These are phyloP conservation scores for Turnix velox DNA, from an alignment of 2,113 vertebrate genomes.

Conservation along the genomic window DNA sequence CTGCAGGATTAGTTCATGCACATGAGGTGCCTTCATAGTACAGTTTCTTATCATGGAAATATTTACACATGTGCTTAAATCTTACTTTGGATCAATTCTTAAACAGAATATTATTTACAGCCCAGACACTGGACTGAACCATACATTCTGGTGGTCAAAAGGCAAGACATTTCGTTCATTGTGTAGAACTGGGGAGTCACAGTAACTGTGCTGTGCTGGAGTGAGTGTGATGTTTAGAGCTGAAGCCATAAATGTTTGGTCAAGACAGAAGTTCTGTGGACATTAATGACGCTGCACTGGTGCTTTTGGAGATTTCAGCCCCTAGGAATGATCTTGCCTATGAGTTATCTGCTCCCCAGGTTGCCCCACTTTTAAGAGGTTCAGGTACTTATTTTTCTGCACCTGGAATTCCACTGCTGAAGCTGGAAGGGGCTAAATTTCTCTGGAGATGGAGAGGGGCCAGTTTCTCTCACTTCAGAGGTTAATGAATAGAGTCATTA, in stretches of 20 bases:
- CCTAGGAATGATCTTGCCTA: background rate
- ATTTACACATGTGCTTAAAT: background rate
- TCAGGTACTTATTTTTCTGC: background rate
- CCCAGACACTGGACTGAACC: background rate
- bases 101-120: background rate
- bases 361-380: background rate
- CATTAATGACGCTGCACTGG: background rate
- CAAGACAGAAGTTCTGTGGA: background rate
- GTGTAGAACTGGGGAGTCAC: background rate
- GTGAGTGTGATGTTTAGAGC: background rate
- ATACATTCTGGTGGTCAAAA: background rate
- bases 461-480: slow-evolving; percentile 33
- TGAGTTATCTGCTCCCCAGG: background rate
- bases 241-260: background rate
- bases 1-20: background rate
- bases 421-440: background rate
- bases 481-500: slow-evolving; percentile 67
- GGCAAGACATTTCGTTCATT: background rate
- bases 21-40: background rate
- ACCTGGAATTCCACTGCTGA: background rate
- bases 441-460: slow-evolving; percentile 10
- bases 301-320: background rate
- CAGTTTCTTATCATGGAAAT: background rate
- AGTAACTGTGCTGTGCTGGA: background rate
- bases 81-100: background rate